phyloP scores from a whole-genome alignment of 1,140 invertebrate species.

The Ectropis grisescens region DNA sequence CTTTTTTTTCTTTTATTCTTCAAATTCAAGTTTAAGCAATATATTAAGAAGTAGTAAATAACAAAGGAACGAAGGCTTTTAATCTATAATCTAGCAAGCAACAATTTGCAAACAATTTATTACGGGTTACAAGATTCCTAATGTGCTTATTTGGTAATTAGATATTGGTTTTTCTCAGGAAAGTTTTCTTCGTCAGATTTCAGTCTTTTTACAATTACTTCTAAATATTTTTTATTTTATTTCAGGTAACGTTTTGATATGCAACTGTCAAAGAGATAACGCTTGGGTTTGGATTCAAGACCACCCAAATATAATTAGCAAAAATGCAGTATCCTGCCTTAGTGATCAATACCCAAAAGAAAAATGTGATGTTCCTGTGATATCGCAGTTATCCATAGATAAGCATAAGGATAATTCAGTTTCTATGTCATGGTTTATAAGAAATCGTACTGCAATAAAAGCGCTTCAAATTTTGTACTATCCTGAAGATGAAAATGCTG shows the following conservation, averaged over 20 bases:
- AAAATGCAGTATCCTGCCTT: slow-evolving; percentile 36
- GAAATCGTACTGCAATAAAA: slow-evolving; percentile 57
- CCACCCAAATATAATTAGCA: slow-evolving; percentile 57
- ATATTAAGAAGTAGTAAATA: no score
- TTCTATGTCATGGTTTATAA: slow-evolving; percentile 56
- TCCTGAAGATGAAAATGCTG: slow-evolving; percentile 32
- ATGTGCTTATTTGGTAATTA: no score
- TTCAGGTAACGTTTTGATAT: slow-evolving; percentile 53
- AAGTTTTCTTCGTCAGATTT: no score
- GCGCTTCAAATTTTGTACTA: slow-evolving; percentile 53
- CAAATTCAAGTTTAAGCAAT: not conserved
- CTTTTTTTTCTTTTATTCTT: no score
- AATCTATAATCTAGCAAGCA: no score
- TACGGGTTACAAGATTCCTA: no score
- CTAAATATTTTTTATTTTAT: slow-evolving; percentile 16
- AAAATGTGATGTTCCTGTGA: slow-evolving; percentile 51
- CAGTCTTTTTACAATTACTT: no score
- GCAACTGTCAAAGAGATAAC: slow-evolving; percentile 58
- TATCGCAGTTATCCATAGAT: slow-evolving; percentile 53
- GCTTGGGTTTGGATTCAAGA: slow-evolving; percentile 64
- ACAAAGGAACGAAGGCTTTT: no score
- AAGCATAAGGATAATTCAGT: slow-evolving; percentile 59
- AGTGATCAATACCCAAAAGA: slow-evolving; percentile 53
- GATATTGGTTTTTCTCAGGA: no score
- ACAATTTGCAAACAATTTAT: no score